A percentile compares a stretch with the other conserved stretches of the same genome.
These are phyloP conservation scores for Eulimnadia texana DNA, from an alignment of 1,140 invertebrate species.

Conservation along the genomic window DNA sequence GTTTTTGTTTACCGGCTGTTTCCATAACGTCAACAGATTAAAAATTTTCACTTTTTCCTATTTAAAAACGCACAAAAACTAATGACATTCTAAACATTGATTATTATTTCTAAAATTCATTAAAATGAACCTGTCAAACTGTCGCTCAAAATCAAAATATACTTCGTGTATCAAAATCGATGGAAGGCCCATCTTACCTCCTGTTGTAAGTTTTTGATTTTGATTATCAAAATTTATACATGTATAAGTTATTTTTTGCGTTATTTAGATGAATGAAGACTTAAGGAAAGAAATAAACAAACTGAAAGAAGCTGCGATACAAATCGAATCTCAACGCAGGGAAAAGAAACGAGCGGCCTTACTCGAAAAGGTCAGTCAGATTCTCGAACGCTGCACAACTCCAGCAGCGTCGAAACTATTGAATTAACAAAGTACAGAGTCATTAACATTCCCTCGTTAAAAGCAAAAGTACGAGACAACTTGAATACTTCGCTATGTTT, in stretches of 20 bases:
- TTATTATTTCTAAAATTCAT: no score
- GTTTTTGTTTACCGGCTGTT: no score
- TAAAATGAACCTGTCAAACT: not conserved
- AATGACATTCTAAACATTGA: no score
- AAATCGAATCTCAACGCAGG: constrained; percentile 12
- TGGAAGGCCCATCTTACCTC: constrained; percentile 42
- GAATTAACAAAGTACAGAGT: not conserved
- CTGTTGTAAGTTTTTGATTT: constrained; percentile 34
- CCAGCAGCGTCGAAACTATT: not conserved
- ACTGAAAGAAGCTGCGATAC: constrained; percentile 16
- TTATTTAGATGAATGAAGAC: constrained; percentile 24
- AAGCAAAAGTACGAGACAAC: not conserved
- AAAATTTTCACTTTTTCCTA: no score
- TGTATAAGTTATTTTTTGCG: constrained; percentile 14
- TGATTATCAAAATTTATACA: constrained; percentile 12
- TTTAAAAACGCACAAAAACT: no score
- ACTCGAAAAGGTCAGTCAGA: constrained; percentile 3
- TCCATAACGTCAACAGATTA: no score
- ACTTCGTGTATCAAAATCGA: constrained; percentile 42
- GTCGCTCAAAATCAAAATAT: constrained; percentile 21
- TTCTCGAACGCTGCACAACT: constrained; percentile 9
- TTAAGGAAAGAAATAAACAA: constrained; percentile 18
- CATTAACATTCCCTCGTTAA: not conserved
- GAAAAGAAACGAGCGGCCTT: constrained; percentile 7
- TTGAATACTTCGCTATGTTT: not conserved